Percentiles rank a stretch among this genome's conserved stretches.
phyloP scores from a whole-genome alignment of 1,140 invertebrate species.

The Pseudomyrmex concolor region DNA sequence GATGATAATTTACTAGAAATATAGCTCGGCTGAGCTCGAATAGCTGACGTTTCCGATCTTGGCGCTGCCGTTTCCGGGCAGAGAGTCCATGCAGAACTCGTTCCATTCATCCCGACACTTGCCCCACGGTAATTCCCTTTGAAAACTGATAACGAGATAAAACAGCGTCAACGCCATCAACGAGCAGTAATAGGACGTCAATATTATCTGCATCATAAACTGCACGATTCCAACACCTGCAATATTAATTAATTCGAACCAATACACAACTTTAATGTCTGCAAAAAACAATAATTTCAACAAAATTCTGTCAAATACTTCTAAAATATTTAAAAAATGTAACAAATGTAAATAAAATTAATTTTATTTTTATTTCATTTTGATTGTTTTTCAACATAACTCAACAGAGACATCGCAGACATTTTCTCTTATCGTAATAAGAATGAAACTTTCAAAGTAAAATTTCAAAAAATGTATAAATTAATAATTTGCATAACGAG shows the following conservation, averaged over 20 bases:
- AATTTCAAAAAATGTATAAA: not conserved
- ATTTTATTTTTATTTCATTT: too few relatives aligned
- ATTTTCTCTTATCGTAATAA: too few relatives aligned
- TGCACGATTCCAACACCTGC: constrained; percentile 23
- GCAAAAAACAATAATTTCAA: too few relatives aligned
- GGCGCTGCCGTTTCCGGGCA: constrained; percentile 52
- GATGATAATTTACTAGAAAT: constrained; percentile 82
- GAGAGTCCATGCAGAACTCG: constrained; percentile 67
- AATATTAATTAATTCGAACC: not conserved
- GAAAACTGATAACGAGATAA: constrained; percentile 90
- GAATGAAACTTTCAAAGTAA: too few relatives aligned
- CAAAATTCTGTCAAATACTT: too few relatives aligned
- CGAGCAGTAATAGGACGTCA: constrained; percentile 91
- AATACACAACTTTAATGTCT: not conserved
- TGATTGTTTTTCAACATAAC: too few relatives aligned
- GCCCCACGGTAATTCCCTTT: constrained; percentile 88
- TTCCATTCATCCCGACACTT: constrained; percentile 88
- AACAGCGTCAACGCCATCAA: constrained; percentile 92
- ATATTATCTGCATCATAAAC: constrained; percentile 12
- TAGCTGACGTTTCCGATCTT: constrained; percentile 75
- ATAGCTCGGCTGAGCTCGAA: constrained; percentile 76
- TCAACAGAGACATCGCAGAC: too few relatives aligned
- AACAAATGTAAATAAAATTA: too few relatives aligned
- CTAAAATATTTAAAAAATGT: too few relatives aligned
- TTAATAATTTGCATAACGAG: not conserved